Evolutionary conservation across 2,888 invertebrate species (phyloP).

Genomic region (Dryadula phaetusa): DNA sequence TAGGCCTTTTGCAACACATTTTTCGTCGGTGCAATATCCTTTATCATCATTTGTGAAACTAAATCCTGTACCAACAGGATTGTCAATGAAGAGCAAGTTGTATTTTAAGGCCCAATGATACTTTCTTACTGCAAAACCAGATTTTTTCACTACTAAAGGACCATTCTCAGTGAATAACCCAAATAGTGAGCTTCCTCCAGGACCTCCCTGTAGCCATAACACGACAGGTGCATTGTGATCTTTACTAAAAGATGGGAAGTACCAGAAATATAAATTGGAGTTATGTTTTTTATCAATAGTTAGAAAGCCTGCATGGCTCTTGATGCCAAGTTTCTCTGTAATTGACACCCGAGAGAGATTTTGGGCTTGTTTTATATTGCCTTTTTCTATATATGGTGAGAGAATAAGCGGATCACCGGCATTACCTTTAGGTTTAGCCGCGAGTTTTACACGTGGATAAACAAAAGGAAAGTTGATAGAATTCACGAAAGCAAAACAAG

Average conservation of each 20-base stretch:
- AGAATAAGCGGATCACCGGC: slow-evolving; percentile 81
- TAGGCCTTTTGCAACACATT: slow-evolving; percentile 82
- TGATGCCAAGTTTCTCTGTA: slow-evolving; percentile 67
- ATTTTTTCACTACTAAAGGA: slow-evolving; percentile 76
- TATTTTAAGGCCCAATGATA: slow-evolving; percentile 85
- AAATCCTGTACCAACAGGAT: slow-evolving; percentile 87
- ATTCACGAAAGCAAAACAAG: slow-evolving; percentile 36
- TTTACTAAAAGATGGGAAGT: slow-evolving; percentile 82
- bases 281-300: slow-evolving; percentile 83
- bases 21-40: slow-evolving; percentile 83
- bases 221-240: slow-evolving; percentile 73
- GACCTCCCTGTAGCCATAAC: slow-evolving; percentile 85
- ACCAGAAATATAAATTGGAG: slow-evolving; percentile 87
- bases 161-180: slow-evolving; percentile 86
- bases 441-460: slow-evolving; percentile 67
- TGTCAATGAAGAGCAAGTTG: slow-evolving; percentile 86
- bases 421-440: slow-evolving; percentile 49
- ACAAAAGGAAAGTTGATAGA: slow-evolving; percentile 59
- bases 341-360: slow-evolving; percentile 66
- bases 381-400: slow-evolving; percentile 83
- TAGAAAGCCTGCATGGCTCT: slow-evolving; percentile 86
- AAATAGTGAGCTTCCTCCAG: slow-evolving; percentile 82
- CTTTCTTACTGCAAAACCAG: slow-evolving; percentile 67
- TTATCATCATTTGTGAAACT: slow-evolving; percentile 83
- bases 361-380: slow-evolving; percentile 75